These are phyloP conservation scores for Sepioteuthis lessoniana DNA, from an alignment of 2,888 invertebrate species.

Conservation along the genomic window DNA sequence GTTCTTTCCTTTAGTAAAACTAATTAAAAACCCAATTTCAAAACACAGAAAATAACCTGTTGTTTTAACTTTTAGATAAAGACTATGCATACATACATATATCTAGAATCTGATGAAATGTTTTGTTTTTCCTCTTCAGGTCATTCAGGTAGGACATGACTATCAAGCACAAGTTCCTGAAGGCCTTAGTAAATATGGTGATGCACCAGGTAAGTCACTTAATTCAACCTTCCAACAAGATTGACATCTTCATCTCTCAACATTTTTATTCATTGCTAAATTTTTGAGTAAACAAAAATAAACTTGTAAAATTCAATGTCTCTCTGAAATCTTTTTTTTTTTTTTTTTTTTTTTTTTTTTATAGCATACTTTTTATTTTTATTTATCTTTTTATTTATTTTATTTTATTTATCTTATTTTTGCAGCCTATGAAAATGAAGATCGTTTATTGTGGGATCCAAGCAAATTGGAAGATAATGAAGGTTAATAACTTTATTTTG, in stretches of 20 bases:
- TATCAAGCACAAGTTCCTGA: conserved; percentile 95
- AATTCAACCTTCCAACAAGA: background rate
- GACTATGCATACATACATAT: background rate
- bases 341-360: conserved; percentile 25
- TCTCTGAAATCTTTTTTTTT: background rate
- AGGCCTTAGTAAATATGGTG: conserved; percentile 92
- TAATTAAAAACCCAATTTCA: no score
- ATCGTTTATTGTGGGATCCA: conserved; percentile 95
- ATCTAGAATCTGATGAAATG: background rate
- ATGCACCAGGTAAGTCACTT: conserved; percentile 79
- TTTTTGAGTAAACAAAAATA: background rate
- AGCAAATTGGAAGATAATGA: conserved; percentile 78
- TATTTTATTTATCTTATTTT: no score
- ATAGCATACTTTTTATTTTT: no score
- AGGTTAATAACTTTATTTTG: conserved; percentile 60
- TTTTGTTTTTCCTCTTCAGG: conserved; percentile 76
- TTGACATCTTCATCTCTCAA: background rate
- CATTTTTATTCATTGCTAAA: no score
- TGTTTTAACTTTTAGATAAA: no score
- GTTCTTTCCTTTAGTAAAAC: no score
- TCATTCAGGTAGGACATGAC: conserved; percentile 94
- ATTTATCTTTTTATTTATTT: no score
- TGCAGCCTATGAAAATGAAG: conserved; percentile 82
- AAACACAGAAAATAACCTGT: no score
- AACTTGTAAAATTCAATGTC: background rate